Base-by-base conservation (phyloP, 1,140 invertebrate genomes). In the Ylistrum balloti region DNA sequence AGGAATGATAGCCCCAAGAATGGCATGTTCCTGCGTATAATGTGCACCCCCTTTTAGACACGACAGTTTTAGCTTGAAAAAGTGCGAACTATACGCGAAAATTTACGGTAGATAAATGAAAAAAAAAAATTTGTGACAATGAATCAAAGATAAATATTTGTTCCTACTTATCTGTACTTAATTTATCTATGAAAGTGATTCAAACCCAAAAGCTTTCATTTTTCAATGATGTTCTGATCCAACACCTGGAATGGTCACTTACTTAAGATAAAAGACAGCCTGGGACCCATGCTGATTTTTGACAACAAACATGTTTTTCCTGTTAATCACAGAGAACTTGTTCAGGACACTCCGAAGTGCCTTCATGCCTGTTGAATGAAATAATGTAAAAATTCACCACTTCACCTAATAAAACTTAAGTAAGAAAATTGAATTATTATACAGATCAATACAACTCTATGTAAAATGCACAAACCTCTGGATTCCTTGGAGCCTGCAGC, bases 281-380 rank as follows among this genome's bases (percentile, higher is more conserved):
- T 97, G 97, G 41, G 97, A 93, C 33, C 86, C 90, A 33, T 38
- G 86, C 96, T 33, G 96, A 97, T 95, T 98, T 97, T 95, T 97
- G 96, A 95, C 98, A 97, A 98, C 98, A 96, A 98, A 98, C 98
- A 98, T 98, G 94, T 98, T 98, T 87, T 96, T 97, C 86, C 98
- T 96, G 94, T 98, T 98, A 89, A 97, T 97, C 0, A 98, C 98
- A 0, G 97, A 97, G 93, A 98, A 98, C 56, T 97, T 97, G 93
- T 97, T 97, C 1, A 98, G 95, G 10, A 98, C 97, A 33, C 97
- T 97, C 89, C 97, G 97, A 33, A 98, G 95, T 17, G 97, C 96
- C 91, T 96, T 93, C 22, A 97, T 93, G 86, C 96, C 97, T 94
- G 93, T 89, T 74, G 2, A 17, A 45, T 38, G 45, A 56, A 56